Conservation (phyloP, 2,797 vertebrate species). For the Erpetoichthys calabaricus region DNA sequence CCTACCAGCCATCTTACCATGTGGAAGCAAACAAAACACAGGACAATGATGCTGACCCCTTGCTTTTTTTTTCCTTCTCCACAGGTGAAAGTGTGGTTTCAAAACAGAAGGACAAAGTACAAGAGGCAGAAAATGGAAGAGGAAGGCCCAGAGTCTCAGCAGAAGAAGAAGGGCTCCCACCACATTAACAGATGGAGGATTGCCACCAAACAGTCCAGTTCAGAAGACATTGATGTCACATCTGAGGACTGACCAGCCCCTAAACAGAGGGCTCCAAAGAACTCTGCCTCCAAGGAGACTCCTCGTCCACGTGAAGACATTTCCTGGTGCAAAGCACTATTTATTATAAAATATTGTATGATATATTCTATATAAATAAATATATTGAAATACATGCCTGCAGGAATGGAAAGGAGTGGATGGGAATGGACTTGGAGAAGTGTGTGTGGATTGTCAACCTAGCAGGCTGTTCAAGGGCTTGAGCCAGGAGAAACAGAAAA, state of each 20-base stretch:
- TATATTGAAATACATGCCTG: constrained; percentile 25
- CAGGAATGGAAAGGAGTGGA: constrained; percentile 10
- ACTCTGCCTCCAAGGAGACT: constrained; percentile 8
- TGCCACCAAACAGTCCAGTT: constrained; percentile 84
- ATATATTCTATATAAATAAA: constrained; percentile 27
- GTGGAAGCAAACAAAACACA: too few relatives aligned
- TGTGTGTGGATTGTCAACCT: constrained; percentile 20
- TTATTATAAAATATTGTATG: constrained; percentile 54
- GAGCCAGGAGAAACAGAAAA: too few relatives aligned
- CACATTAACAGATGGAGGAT: constrained; percentile 96
- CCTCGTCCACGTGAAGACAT: constrained; percentile 27
- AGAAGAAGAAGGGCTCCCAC: constrained; percentile 96
- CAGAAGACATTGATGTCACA: constrained; percentile 92
- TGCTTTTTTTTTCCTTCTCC: constrained; percentile 17
- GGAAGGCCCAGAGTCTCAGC: constrained; percentile 83
- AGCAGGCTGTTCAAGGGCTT: constrained; percentile 19
- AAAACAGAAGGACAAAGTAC: constrained; percentile 93
- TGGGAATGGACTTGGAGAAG: constrained; percentile 4
- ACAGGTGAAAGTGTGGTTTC: constrained; percentile 98
- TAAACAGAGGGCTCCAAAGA: not conserved
- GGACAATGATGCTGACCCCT: not conserved
- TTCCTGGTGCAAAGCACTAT: constrained; percentile 38
- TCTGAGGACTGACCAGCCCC: constrained; percentile 69
- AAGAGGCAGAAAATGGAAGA: constrained; percentile 96
- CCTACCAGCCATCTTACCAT: too few relatives aligned